Evolutionary conservation across 37 sponge, comb jelly and placozoan species (phyloP).

Genomic region (Crambe crambe): DNA sequence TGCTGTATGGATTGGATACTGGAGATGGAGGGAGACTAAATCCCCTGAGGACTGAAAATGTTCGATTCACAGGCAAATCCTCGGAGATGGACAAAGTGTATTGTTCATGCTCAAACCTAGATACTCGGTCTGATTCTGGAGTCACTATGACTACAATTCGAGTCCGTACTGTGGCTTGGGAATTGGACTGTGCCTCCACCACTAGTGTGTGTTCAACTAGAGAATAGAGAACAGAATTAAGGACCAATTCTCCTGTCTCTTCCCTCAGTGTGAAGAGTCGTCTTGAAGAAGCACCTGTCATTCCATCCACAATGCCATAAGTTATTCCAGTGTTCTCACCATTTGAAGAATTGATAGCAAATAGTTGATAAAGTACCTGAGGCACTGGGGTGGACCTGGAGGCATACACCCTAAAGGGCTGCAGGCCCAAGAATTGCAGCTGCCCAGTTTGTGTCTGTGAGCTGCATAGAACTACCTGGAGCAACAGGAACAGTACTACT

Average conservation of each 20-base stretch:
- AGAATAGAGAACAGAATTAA: background rate
- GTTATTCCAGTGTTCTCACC: constrained; percentile 1
- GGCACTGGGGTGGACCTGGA: constrained; percentile 19
- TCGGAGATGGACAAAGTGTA: constrained; percentile 28
- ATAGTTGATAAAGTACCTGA: constrained; percentile 37
- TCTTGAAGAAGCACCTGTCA: background rate
- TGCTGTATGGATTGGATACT: background rate
- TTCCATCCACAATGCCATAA: constrained; percentile 13
- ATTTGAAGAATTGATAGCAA: constrained; percentile 11
- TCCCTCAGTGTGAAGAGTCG: background rate
- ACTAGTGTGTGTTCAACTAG: constrained; percentile 21
- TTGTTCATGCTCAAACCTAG: constrained; percentile 32
- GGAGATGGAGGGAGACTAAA: constrained; percentile 3
- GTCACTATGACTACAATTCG: constrained; percentile 16
- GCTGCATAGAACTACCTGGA: background rate
- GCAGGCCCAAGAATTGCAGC: constrained; percentile 40
- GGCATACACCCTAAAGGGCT: constrained; percentile 41
- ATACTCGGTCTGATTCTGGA: constrained; percentile 15
- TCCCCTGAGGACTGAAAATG: constrained; percentile 23
- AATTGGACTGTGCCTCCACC: constrained; percentile 19
- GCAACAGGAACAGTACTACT: background rate
- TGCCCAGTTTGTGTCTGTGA: background rate
- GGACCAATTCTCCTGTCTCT: constrained; percentile 1
- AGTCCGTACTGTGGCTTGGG: background rate
- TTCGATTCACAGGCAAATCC: background rate